phyloP scores from a whole-genome alignment of 2,113 vertebrate species.

The Paracanthobrama guichenoti region DNA sequence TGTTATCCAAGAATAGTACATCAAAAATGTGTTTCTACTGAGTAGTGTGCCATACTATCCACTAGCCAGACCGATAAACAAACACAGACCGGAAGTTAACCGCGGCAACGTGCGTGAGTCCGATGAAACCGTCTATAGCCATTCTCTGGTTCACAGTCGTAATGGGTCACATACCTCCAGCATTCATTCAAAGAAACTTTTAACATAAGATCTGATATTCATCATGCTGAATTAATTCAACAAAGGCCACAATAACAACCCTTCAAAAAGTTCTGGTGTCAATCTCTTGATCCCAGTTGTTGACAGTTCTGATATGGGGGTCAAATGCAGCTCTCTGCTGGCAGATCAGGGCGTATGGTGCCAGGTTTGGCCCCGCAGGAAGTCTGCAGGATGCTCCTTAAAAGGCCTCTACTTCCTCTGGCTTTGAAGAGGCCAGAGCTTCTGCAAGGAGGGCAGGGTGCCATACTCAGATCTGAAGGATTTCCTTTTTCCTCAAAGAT shows the following conservation, averaged over 20 bases:
- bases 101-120: no score
- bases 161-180: not conserved
- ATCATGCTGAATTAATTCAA: not conserved
- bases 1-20: no score
- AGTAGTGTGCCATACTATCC: no score
- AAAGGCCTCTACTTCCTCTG: constrained; percentile 76
- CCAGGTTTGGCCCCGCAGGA: constrained; percentile 71
- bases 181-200: constrained; percentile 28
- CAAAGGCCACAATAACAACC: not conserved
- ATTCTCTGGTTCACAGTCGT: not conserved
- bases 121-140: no score
- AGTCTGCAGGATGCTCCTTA: constrained; percentile 78
- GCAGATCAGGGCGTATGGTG: constrained; percentile 21
- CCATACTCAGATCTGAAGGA: constrained; percentile 77
- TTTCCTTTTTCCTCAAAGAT: constrained; percentile 74
- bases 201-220: not conserved
- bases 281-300: not conserved
- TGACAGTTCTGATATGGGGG: constrained; percentile 49
- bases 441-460: constrained; percentile 69
- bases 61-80: no score
- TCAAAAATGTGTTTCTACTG: no score
- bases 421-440: constrained; percentile 78
- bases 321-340: constrained; percentile 54
- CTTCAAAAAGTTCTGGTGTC: not conserved
- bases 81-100: no score